Evolutionary conservation across 2,888 invertebrate genomes (phyloP).

Genomic region (Drosophila testacea): DNA sequence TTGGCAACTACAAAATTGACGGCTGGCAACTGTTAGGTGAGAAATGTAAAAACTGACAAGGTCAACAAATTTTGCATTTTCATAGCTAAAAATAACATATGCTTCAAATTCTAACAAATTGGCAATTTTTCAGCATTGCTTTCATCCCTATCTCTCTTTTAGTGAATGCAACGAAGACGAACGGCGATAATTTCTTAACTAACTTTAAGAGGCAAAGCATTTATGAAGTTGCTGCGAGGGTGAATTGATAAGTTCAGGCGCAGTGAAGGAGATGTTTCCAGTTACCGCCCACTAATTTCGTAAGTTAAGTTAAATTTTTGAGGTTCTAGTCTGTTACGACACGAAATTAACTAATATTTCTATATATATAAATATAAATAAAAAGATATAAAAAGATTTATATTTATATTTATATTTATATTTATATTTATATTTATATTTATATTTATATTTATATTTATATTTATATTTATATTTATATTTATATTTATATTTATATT

Average conservation of each 20-base stretch:
- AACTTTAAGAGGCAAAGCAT: slow-evolving; percentile 25
- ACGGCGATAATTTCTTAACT: slow-evolving; percentile 71
- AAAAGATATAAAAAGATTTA: too few relatives aligned
- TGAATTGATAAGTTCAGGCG: slow-evolving; percentile 5
- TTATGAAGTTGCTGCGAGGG: slow-evolving; percentile 17
- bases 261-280: neutral
- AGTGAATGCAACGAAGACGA: slow-evolving; percentile 48
- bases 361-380: too few relatives aligned
- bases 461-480: too few relatives aligned
- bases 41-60: slow-evolving; percentile 23
- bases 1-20: neutral
- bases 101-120: slow-evolving; percentile 40
- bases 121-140: slow-evolving; percentile 17
- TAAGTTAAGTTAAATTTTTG: neutral
- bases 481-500: too few relatives aligned
- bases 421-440: too few relatives aligned
- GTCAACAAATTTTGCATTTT: slow-evolving; percentile 36
- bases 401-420: too few relatives aligned
- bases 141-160: neutral
- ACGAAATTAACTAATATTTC: neutral
- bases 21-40: neutral
- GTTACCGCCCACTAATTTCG: neutral
- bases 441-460: too few relatives aligned
- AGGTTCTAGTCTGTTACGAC: neutral
- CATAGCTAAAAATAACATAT: slow-evolving; percentile 4